Conservation (phyloP, 2,888 invertebrate species). For the Hanleya hanleyi region DNA sequence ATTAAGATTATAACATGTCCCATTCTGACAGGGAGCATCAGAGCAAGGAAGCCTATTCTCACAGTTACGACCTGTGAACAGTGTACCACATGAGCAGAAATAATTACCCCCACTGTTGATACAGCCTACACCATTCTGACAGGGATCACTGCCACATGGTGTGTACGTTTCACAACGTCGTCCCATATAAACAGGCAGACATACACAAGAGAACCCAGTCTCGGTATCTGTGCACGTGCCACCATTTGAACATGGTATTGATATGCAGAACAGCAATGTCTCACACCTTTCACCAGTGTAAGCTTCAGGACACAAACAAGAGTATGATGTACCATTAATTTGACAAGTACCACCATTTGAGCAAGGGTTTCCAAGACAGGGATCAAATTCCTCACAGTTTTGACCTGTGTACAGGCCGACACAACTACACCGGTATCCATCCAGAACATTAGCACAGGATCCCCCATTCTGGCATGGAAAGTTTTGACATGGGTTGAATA, state of each 20-base stretch:
- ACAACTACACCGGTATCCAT: conserved; percentile 33
- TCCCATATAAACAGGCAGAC: conserved; percentile 43
- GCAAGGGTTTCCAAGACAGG: conserved; percentile 48
- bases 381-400: conserved; percentile 39
- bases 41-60: conserved; percentile 33
- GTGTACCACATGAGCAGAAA: conserved; percentile 29
- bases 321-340: conserved; percentile 31
- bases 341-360: conserved; percentile 45
- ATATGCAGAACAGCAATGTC: conserved; percentile 32
- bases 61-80: conserved; percentile 37
- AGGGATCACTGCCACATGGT: conserved; percentile 48
- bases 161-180: conserved; percentile 41
- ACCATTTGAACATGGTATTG: conserved; percentile 51
- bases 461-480: too few species aligned
- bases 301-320: conserved; percentile 44
- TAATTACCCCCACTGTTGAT: conserved; percentile 24
- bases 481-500: too few species aligned
- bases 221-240: conserved; percentile 41
- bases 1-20: not conserved
- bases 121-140: conserved; percentile 48
- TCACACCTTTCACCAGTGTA: conserved; percentile 43
- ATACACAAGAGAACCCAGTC: conserved; percentile 26
- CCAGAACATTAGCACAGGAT: too few species aligned
- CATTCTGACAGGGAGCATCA: conserved; percentile 29
- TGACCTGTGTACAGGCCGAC: conserved; percentile 29